Evolutionary conservation across 2,113 vertebrate genomes (phyloP).

Genomic region (Oryzias melastigma): DNA sequence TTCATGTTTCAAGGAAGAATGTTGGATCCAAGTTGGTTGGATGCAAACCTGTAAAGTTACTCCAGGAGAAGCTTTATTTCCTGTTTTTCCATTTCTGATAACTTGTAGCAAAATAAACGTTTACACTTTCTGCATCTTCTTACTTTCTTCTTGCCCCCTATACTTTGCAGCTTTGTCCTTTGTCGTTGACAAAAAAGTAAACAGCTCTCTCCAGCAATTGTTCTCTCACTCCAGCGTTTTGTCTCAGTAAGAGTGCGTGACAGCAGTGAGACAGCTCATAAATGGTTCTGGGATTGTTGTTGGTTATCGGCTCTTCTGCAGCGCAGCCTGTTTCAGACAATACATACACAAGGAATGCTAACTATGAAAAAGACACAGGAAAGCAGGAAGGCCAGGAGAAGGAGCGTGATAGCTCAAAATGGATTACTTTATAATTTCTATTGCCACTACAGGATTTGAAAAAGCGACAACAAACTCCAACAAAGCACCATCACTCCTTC

Average conservation of each 20-base stretch:
- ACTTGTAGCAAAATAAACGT: constrained; percentile 37
- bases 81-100: constrained; percentile 28
- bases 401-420: not conserved
- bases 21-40: constrained; percentile 2
- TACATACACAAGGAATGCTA: constrained; percentile 46
- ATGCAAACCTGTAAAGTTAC: constrained; percentile 29
- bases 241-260: constrained; percentile 46
- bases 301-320: constrained; percentile 61
- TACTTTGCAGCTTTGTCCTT: constrained; percentile 19
- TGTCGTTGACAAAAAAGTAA: constrained; percentile 45
- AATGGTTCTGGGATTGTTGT: constrained; percentile 56
- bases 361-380: constrained; percentile 35
- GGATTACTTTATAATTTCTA: not conserved
- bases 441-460: not conserved
- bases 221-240: constrained; percentile 38
- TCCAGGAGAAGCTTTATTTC: constrained; percentile 16
- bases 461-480: not conserved
- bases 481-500: not conserved
- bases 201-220: constrained; percentile 38
- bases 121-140: constrained; percentile 41
- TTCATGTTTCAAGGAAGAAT: no score
- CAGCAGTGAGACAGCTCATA: constrained; percentile 48
- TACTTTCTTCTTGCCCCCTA: constrained; percentile 2
- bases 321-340: constrained; percentile 47
- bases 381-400: not conserved